Conservation (phyloP, 53 echinoderm and acorn worm genomes). For the Luidia sarsii region DNA sequence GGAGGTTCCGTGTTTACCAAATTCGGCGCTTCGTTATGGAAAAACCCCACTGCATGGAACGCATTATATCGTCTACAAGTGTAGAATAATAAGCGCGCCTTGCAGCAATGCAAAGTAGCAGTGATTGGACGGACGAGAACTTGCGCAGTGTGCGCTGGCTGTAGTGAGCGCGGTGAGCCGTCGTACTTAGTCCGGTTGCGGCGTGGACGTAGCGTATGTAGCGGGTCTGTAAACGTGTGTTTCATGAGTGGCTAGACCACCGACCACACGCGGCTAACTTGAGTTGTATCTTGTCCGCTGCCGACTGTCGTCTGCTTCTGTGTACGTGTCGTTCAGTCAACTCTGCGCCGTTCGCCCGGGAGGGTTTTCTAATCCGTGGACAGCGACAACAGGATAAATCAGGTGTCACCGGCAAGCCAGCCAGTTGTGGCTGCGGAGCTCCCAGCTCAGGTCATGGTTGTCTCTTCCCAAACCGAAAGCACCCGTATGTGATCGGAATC, state of each 20-base stretch:
- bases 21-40: too few relatives aligned
- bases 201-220: not conserved
- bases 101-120: not conserved
- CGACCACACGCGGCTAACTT: constrained; percentile 15
- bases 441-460: too few relatives aligned
- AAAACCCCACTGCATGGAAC: too few relatives aligned
- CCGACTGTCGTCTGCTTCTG: not conserved
- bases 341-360: not conserved
- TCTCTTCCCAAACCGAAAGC: not conserved
- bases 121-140: constrained; percentile 5
- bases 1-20: too few relatives aligned
- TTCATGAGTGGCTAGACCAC: not conserved
- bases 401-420: not conserved
- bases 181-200: not conserved
- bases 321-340: constrained; percentile 20
- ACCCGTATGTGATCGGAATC: too few relatives aligned
- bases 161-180: not conserved
- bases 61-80: too few relatives aligned
- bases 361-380: not conserved
- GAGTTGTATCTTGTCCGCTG: not conserved
- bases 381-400: not conserved
- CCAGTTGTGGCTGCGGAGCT: not conserved
- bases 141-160: not conserved
- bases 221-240: not conserved
- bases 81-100: not conserved